These are phyloP conservation scores for Trigoniulus corallinus DNA, from an alignment of 1,140 invertebrate genomes.

Conservation along the genomic window DNA sequence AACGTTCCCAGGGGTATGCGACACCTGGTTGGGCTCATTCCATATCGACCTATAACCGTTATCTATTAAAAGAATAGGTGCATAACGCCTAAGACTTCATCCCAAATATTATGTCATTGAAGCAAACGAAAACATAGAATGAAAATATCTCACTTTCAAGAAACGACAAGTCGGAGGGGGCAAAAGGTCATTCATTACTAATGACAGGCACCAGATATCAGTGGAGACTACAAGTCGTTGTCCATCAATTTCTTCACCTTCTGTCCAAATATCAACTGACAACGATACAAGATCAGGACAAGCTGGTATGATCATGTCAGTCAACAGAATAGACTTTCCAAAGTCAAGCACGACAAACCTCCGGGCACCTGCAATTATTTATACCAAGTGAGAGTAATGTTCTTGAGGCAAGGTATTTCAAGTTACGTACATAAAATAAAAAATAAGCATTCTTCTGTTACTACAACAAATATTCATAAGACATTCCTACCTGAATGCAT, in stretches of 20 bases:
- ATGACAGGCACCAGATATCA: slow-evolving; percentile 63
- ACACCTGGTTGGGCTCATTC: slow-evolving; percentile 72
- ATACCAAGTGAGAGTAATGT: too few species aligned
- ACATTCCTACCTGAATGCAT: slow-evolving; percentile 54
- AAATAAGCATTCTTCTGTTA: too few species aligned
- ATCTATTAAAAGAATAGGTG: slow-evolving; percentile 34
- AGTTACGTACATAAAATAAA: neutral
- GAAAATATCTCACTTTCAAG: slow-evolving; percentile 46
- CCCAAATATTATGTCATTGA: neutral
- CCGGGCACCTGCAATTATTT: slow-evolving; percentile 26
- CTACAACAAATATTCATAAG: neutral
- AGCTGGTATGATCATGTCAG: slow-evolving; percentile 70
- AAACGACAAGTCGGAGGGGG: slow-evolving; percentile 73
- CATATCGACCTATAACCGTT: slow-evolving; percentile 71
- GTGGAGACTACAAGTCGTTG: slow-evolving; percentile 65
- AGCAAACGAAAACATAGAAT: neutral
- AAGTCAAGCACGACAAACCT: slow-evolving; percentile 81
- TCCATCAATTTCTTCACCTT: slow-evolving; percentile 60
- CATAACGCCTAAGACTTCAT: too few species aligned
- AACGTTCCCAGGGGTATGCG: slow-evolving; percentile 81
- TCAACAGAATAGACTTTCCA: slow-evolving; percentile 62
- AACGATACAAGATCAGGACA: slow-evolving; percentile 71
- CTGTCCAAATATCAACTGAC: slow-evolving; percentile 70
- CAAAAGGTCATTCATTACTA: slow-evolving; percentile 72
- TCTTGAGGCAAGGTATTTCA: too few species aligned